Conservation (phyloP, 2,113 vertebrate genomes). For the Neopipo cinnamomea region DNA sequence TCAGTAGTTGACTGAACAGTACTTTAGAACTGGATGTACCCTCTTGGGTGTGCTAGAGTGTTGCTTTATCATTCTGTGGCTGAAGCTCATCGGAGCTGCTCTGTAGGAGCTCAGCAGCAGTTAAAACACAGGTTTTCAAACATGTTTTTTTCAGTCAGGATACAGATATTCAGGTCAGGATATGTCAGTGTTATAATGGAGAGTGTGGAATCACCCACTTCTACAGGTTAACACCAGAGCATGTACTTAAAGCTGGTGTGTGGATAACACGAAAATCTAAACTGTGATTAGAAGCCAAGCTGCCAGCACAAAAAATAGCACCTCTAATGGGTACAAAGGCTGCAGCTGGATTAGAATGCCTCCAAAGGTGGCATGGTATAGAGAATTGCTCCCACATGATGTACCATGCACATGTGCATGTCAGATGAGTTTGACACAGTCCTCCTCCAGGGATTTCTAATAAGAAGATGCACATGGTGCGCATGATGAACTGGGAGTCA, state of each 20-base stretch:
- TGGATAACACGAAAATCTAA: not conserved
- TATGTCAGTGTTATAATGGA: not conserved
- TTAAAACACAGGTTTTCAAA: not conserved
- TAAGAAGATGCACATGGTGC: not conserved
- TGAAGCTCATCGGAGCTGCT: not conserved
- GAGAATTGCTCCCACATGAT: not conserved
- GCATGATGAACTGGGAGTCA: not conserved
- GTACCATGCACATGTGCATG: too few relatives aligned
- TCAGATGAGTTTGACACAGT: too few relatives aligned
- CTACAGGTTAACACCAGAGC: not conserved
- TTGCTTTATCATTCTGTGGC: not conserved
- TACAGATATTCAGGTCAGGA: too few relatives aligned
- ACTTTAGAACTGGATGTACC: not conserved
- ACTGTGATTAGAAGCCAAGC: not conserved
- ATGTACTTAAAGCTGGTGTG: not conserved
- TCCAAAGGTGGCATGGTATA: not conserved
- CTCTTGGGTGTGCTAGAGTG: not conserved
- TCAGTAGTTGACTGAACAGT: too few relatives aligned
- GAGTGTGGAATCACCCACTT: not conserved
- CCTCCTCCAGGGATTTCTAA: not conserved
- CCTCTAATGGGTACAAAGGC: not conserved
- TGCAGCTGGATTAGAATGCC: not conserved
- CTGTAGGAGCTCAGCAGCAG: not conserved
- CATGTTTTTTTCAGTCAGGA: not conserved
- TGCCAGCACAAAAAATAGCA: not conserved